Base-by-base conservation (phyloP, 2,113 vertebrate species). In the Dipodomys spectabilis region DNA sequence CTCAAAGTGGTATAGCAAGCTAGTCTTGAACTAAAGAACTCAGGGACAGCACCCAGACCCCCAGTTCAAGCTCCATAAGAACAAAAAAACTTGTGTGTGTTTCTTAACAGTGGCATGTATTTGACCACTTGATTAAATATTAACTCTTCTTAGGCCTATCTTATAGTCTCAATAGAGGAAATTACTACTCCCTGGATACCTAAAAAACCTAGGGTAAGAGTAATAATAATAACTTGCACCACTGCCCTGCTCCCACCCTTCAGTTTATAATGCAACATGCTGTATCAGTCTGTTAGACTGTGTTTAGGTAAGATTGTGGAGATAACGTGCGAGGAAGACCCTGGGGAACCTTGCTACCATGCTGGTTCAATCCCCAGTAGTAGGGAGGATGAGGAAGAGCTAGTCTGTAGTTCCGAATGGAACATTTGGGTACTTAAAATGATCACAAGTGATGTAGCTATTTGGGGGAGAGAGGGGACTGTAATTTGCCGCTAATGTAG, bases 101-200 rank as follows among this genome's bases (percentile, higher is more conserved):
- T 86, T 25, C 75, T 45, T 65, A 83, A 45, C 72, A 83, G 18
- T 53, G 53, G 67, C 62, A 23, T 3, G 3, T 45, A 64, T 77
- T 93, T 90, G 78, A 79, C 53, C 60, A 82, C 62, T 32, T 90
- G 69, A 82, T 84, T 82, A 53, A 92, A 60, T 72, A 82, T 28
- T 78, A 23, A 35, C 60, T 73, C 30, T 5, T 81, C 3, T 39
- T 82, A 44, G 72, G 20, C 27, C 32, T 35, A 20, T n/a, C 18
- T 62, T 86, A 1, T 27, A 65, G n/a, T 65, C 9, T 88, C 68
- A 30, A 30, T 64, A 84, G 39, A 39, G 22, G 45, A 88, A 92
- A 73, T 80, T 12, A 53, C 45, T 32, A 15, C 64, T 69, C 35
- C 79, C 62, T 80, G 25, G 62, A 93, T 75, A 68, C 27, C 2